Evolutionary conservation across 1,140 invertebrate genomes (phyloP).

Genomic region (Drosophila melanogaster): Release_6_plus_ISO1_MT NT_033777.3:14857001-14857500

Average conservation of each 20-base stretch:
- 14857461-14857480: neutral
- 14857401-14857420: conserved; percentile 8
- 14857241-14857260: conserved; percentile 7
- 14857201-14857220: conserved; percentile 54
- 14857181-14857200: conserved; percentile 67
- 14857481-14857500: neutral
- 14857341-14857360: conserved; percentile 32
- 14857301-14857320: conserved; percentile 47
- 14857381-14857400: neutral
- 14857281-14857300: conserved; percentile 33
- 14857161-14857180: conserved; percentile 46
- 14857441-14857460: neutral
- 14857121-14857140: conserved; percentile 41
- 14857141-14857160: conserved; percentile 69
- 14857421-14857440: neutral
- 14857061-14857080: conserved; percentile 57
- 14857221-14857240: conserved; percentile 56
- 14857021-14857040: conserved; percentile 74
- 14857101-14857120: conserved; percentile 8
- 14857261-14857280: conserved; percentile 18
- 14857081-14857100: conserved; percentile 33
- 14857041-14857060: conserved; percentile 64
- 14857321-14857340: conserved; percentile 39
- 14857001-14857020: conserved; percentile 71
- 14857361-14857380: conserved; percentile 47